A percentile compares a stretch with the other conserved stretches of the same genome.
Conservation (phyloP, 1,140 invertebrate species). For the Achroia grisella region DNA sequence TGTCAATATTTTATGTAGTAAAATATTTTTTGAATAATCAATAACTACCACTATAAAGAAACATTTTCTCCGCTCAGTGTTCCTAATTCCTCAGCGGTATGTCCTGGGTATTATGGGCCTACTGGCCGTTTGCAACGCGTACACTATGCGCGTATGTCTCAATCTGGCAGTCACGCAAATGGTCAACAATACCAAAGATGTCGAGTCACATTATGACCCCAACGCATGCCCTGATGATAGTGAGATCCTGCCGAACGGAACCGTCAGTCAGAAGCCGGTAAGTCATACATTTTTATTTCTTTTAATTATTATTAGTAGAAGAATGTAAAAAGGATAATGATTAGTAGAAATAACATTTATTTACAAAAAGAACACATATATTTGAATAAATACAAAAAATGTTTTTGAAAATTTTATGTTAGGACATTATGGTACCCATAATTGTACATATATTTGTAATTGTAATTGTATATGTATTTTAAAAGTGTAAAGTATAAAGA, state of each 20-base stretch:
- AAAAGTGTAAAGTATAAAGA: too few relatives aligned
- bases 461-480: too few relatives aligned
- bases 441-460: too few relatives aligned
- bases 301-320: too few relatives aligned
- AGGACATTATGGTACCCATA: too few relatives aligned
- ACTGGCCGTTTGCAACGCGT: conserved; percentile 78
- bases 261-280: conserved; percentile 44
- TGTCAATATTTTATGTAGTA: too few relatives aligned
- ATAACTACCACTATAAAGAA: not conserved
- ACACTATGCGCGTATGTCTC: conserved; percentile 81
- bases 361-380: too few relatives aligned
- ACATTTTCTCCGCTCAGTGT: conserved; percentile 53
- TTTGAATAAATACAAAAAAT: too few relatives aligned
- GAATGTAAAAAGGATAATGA: too few relatives aligned
- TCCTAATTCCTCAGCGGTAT: conserved; percentile 69
- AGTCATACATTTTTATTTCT: conserved; percentile 11
- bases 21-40: too few relatives aligned
- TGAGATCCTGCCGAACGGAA: conserved; percentile 45
- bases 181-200: conserved; percentile 66
- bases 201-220: conserved; percentile 41
- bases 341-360: too few relatives aligned
- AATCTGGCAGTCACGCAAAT: conserved; percentile 84
- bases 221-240: conserved; percentile 54
- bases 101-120: conserved; percentile 78
- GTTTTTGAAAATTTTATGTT: too few relatives aligned